phyloP scores from a whole-genome alignment of 2,888 invertebrate species.

The Xestia c-nigrum region DNA sequence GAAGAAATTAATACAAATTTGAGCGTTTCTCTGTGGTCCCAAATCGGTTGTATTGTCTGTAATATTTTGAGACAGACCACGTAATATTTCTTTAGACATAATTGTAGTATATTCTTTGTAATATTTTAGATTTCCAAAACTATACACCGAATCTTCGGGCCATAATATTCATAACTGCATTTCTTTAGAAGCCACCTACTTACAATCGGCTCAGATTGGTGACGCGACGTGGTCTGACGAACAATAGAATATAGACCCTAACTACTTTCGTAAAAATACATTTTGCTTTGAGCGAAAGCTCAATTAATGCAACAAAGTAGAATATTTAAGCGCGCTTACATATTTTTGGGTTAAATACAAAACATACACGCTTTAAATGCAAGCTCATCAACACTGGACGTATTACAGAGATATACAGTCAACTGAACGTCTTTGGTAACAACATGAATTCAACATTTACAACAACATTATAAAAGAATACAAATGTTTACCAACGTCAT shows the following conservation, averaged over 20 bases:
- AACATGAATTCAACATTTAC: not conserved
- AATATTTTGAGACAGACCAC: conserved; percentile 48
- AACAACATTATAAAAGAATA: not conserved
- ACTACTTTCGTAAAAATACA: not conserved
- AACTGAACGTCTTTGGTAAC: conserved; percentile 4
- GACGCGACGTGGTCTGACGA: conserved; percentile 11
- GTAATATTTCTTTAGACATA: conserved; percentile 9
- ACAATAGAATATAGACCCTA: conserved; percentile 32
- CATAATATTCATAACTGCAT: conserved; percentile 44
- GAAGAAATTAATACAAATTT: conserved; percentile 46
- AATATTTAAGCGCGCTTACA: conserved; percentile 9
- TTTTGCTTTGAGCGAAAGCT: conserved; percentile 8
- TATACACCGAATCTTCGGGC: conserved; percentile 46
- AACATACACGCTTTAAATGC: conserved; percentile 10
- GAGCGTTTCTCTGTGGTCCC: conserved; percentile 65
- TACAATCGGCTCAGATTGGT: conserved; percentile 21
- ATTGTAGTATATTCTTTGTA: conserved; percentile 34
- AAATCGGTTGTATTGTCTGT: conserved; percentile 36
- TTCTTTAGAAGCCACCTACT: conserved; percentile 11
- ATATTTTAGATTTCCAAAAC: conserved; percentile 38
- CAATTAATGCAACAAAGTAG: conserved; percentile 11
- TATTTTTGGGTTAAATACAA: not conserved
- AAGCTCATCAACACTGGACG: conserved; percentile 46
- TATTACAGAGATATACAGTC: not conserved
- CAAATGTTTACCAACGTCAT: not conserved